phyloP scores from a whole-genome alignment of 2,888 invertebrate genomes.

The Cephus runcator region DNA sequence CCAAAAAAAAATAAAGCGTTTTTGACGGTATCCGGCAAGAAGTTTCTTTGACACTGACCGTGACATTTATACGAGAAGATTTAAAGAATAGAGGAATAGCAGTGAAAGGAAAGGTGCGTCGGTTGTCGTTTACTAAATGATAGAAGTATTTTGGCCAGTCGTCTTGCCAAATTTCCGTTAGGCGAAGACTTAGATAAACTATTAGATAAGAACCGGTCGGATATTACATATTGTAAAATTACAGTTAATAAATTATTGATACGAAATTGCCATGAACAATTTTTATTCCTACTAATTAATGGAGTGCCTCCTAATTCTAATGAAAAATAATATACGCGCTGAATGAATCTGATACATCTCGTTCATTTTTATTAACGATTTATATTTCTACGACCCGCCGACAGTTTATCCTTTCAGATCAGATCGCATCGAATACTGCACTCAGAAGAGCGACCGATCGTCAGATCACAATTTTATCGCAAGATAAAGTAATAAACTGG shows the following conservation, averaged over 20 bases:
- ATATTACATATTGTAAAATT: background rate
- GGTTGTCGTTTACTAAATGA: background rate
- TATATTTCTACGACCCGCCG: background rate
- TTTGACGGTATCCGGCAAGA: background rate
- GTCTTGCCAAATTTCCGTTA: background rate
- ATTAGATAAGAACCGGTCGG: background rate
- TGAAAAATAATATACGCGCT: background rate
- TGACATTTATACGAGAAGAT: background rate
- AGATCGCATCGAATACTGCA: background rate
- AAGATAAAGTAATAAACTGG: background rate
- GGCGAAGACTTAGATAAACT: background rate
- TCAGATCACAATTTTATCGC: background rate
- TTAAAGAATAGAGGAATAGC: background rate
- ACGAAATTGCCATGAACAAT: background rate
- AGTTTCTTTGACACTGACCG: background rate
- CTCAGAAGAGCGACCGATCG: background rate
- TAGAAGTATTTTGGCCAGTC: background rate
- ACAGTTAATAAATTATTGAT: background rate
- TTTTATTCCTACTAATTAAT: background rate
- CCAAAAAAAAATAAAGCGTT: background rate
- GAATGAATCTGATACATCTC: background rate
- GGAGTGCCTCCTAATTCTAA: background rate
- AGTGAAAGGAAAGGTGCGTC: background rate
- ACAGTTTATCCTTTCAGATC: background rate
- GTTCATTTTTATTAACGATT: background rate